A percentile compares a stretch with the other conserved stretches of the same genome.
Conservation (phyloP, 2,113 vertebrate species). For the Epinephelus fuscoguttatus region DNA sequence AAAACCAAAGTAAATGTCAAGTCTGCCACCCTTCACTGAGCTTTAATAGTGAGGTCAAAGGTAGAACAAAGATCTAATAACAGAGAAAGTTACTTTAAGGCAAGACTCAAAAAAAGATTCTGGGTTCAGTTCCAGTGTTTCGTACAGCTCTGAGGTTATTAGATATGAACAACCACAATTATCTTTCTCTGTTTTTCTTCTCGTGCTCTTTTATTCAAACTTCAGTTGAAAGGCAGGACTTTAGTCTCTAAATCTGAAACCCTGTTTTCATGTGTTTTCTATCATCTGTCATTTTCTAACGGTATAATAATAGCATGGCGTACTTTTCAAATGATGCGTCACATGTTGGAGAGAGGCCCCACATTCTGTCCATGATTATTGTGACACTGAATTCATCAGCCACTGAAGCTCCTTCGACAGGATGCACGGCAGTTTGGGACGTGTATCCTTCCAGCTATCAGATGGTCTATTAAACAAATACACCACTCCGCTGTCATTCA, state of each 20-base stretch:
- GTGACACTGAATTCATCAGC: neutral
- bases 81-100: neutral
- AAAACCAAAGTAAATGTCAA: neutral
- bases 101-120: neutral
- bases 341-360: neutral
- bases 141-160: neutral
- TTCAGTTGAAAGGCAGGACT: neutral
- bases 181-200: neutral
- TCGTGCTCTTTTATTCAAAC: neutral
- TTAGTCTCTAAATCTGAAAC: neutral
- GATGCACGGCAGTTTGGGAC: neutral
- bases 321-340: neutral
- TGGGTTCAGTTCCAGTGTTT: neutral
- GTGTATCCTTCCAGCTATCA: neutral
- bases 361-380: neutral
- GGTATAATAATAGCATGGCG: neutral
- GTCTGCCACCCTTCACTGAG: neutral
- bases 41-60: neutral
- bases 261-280: neutral
- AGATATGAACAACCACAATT: neutral
- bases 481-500: neutral
- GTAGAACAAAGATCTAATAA: neutral
- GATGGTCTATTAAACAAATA: neutral
- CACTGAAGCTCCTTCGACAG: neutral
- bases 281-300: neutral